Evolutionary conservation across 2,888 invertebrate species (phyloP), one percentile per base, ranked within the genome.

Genomic region (Litoditis marina): DNA sequence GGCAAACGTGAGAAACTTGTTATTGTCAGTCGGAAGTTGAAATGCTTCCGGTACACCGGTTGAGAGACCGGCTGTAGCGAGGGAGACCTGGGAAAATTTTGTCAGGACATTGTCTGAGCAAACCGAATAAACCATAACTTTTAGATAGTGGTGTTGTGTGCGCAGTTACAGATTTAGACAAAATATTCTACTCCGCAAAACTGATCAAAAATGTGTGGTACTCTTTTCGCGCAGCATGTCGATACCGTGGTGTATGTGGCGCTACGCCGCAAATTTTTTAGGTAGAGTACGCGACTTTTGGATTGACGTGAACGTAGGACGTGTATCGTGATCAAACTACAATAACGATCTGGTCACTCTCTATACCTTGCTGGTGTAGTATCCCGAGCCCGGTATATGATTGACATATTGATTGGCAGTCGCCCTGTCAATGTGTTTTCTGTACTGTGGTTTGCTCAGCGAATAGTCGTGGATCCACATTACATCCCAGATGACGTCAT

Each of bases 401-500:
- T 96, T 96, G 0, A 95, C 86, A 83, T 87, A 89, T 83, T 94
- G 92, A 82, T 90, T 86, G 0, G 88, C 85, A 73, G 88, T 87
- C 11, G 93, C 84, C 19, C 52, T 62, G 30, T 63, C 46, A 27
- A 69, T 66, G 27, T 67, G 52, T 6, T 53, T 58, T 28, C 39
- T 50, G 46, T 62, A 69, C 19, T 56, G 63, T 28, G 62, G 62
- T 8, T 67, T 65, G 16, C 49, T 64, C 64, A 93, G 94, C 0
- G 94, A 94, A 83, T 92, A 94, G 78, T 92, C 92, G 83, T 94
- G 92, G 0, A 93, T 89, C 95, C 96, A 96, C 11, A 95, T 84
- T 0, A 95, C 86, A 82, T 90, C 89, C 93, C 94, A 95, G 0
- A 86, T 25, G 11, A 42, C 27, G 11, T 25, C 28, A 16, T 13